Evolutionary conservation across 2,113 vertebrate genomes (phyloP).

Genomic region (Psammodynastes pulverulentus): DNA sequence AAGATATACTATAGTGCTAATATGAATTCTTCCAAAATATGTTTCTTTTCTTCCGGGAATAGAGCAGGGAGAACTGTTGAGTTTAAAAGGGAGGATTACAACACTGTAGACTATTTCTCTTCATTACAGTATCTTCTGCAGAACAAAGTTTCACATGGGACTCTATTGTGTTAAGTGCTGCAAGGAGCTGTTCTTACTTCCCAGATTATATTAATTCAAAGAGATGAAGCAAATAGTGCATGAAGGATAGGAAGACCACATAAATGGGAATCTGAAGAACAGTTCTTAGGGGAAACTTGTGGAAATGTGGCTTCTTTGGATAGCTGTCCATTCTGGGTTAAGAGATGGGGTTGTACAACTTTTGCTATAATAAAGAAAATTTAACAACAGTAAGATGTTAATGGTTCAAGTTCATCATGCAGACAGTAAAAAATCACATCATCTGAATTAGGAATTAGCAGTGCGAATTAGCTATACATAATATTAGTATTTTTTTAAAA

Average conservation of each 20-base stretch:
- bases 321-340: neutral
- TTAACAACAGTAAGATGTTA: neutral
- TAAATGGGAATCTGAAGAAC: neutral
- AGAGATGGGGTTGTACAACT: neutral
- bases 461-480: neutral
- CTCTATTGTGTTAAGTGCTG: neutral
- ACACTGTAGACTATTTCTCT: neutral
- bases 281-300: neutral
- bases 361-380: neutral
- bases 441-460: neutral
- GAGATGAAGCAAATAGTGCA: neutral
- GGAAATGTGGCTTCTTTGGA: neutral
- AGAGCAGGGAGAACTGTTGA: constrained; percentile 22
- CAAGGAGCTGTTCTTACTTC: constrained; percentile 3
- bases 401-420: neutral
- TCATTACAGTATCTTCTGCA: constrained; percentile 7
- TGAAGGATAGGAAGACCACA: neutral
- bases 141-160: neutral
- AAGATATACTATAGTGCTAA: constrained; percentile 35
- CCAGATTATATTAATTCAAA: constrained; percentile 12
- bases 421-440: neutral
- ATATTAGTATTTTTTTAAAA: neutral
- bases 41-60: constrained; percentile 35
- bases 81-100: constrained; percentile 37
- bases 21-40: constrained; percentile 30